A percentile compares a stretch with the other conserved stretches of the same genome.
These are phyloP conservation scores for Pandion haliaetus DNA, from an alignment of 2,113 vertebrate genomes.

Conservation along the genomic window DNA sequence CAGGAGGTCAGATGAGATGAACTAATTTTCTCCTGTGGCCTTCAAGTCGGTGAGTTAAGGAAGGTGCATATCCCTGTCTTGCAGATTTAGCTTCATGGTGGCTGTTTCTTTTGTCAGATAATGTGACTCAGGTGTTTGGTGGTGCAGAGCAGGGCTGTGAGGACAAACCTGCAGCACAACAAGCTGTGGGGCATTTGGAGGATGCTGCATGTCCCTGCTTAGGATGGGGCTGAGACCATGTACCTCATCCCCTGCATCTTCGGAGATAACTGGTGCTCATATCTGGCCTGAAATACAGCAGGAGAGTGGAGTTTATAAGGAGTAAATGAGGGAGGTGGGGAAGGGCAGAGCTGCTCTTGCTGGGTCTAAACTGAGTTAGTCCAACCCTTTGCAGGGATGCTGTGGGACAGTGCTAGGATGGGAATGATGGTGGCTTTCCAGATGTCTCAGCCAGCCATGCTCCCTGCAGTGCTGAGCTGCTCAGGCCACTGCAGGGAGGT, in stretches of 20 bases:
- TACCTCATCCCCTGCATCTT: background rate
- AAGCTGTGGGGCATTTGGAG: rapidly evolving
- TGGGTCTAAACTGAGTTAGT: background rate
- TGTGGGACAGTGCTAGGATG: background rate
- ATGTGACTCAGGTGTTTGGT: background rate
- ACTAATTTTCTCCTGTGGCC: slow-evolving; percentile 31
- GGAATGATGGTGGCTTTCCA: background rate
- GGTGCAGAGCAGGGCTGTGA: background rate
- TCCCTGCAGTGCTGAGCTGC: background rate
- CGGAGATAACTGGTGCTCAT: background rate
- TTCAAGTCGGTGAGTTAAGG: slow-evolving; percentile 25
- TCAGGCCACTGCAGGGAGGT: background rate
- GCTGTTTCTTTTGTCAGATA: background rate
- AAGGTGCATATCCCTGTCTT: background rate
- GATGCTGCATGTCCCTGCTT: rapidly evolving
- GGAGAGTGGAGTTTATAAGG: background rate
- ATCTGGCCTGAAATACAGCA: background rate
- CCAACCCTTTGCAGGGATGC: background rate
- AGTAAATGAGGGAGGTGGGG: background rate
- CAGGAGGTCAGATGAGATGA: slow-evolving; percentile 52
- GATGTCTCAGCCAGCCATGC: background rate
- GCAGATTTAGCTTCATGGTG: rapidly evolving
- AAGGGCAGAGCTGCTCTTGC: background rate
- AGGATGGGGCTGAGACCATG: background rate
- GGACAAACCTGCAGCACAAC: background rate